Evolutionary conservation across 53 echinoderm and acorn worm genomes (phyloP), one percentile per base, ranked within the genome.

Genomic region (Crossaster papposus): DNA sequence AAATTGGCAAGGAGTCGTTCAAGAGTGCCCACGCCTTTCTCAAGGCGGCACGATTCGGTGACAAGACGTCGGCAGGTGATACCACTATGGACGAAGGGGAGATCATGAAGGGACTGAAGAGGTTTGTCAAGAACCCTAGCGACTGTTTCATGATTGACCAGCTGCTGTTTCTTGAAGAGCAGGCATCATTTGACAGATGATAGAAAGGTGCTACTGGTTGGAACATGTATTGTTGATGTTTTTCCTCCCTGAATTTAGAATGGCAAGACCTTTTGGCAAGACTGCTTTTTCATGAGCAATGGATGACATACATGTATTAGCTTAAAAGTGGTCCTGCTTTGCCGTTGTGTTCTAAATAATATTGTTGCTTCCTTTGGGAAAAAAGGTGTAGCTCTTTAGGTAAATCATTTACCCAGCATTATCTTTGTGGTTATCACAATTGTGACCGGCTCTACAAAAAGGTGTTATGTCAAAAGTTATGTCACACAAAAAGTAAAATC

Each of bases 81-180:
- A 95, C 98, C 2, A 84, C 84, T 53, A 65, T 94, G 88, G 98
- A 97, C 76, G 98, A 97, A 79, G 85, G 84, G 20, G 89, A 93
- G 58, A 94, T 97, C 34, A 96, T 97, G 91, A 85, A 91, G 50
- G 90, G 95, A 18, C 86, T 97, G 52, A 86, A 94, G 64, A 82
- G 93, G 78, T 97, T 91, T 81, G 95, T 96, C 22, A 82, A 90
- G 38, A 97, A 97, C 89, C 94, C 96, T 58, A 97, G 98, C 54
- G 98, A 97, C 81, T 96, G 98, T 51, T 97, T 97, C 87, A 86
- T 97, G 24, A 96, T 97, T 79, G 98, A 97, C 71, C 98, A 97
- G 91, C 91, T 97, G 30, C 92, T 97, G 9, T 97, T 97, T 64
- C 91, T 97, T 30, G 98, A 97, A 79, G 95, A 95, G 75, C 98